Conservation (phyloP, 2,797 vertebrate genomes). For the Mycteria americana region DNA sequence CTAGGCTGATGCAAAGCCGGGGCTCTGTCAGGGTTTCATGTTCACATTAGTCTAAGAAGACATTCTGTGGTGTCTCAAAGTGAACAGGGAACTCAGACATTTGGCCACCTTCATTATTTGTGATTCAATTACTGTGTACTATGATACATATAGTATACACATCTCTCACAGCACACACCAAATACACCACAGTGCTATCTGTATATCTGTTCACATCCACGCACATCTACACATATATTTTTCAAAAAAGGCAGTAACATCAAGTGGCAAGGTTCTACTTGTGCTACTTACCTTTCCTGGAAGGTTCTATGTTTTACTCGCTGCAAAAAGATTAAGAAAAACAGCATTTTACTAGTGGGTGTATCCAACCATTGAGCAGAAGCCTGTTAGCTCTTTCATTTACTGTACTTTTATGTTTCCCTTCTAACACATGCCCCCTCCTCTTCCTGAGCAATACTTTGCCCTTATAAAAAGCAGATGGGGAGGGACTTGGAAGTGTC, state of each 20-base stretch:
- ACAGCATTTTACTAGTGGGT: conserved; percentile 55
- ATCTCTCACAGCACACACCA: not conserved
- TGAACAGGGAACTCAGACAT: not conserved
- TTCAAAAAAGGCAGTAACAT: not conserved
- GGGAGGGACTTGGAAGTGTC: not conserved
- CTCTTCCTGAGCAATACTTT: not conserved
- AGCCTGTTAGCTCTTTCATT: conserved; percentile 2
- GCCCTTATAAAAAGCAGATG: not conserved
- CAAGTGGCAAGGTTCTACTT: conserved; percentile 25
- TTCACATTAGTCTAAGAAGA: not conserved
- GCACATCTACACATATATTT: not conserved
- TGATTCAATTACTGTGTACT: not conserved
- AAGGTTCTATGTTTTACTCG: conserved; percentile 78
- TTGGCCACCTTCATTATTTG: not conserved
- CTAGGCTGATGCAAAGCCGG: not conserved
- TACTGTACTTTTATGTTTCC: not conserved
- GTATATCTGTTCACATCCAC: not conserved
- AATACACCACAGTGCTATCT: not conserved
- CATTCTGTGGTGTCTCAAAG: not conserved
- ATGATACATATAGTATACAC: not conserved
- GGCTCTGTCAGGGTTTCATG: not conserved
- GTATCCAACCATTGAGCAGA: conserved; percentile 23
- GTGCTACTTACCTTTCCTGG: conserved; percentile 76
- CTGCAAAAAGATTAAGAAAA: conserved; percentile 73
- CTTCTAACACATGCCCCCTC: conserved; percentile 36